These are phyloP conservation scores for Cyprinodon diabolis DNA, from an alignment of 2,797 vertebrate species.

Conservation along the genomic window DNA sequence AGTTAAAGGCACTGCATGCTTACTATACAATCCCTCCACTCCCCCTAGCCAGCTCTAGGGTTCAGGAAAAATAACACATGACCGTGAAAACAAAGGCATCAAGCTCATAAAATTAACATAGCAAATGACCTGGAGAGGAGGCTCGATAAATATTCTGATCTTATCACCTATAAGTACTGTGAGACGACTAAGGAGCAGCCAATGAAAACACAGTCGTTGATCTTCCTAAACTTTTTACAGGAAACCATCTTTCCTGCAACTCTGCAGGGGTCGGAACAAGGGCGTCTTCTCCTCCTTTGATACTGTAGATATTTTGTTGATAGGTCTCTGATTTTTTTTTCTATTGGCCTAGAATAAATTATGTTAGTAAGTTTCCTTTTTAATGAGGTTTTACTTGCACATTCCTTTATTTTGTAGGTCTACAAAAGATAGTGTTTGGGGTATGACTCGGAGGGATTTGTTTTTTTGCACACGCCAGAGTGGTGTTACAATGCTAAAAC, in stretches of 20 bases:
- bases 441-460: conserved; percentile 18
- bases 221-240: conserved; percentile 90
- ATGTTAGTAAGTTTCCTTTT: conserved; percentile 65
- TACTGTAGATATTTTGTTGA: conserved; percentile 74
- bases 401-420: conserved; percentile 65
- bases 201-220: conserved; percentile 91
- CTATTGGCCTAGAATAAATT: conserved; percentile 82
- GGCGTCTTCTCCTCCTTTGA: conserved; percentile 83
- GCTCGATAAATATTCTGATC: conserved; percentile 93
- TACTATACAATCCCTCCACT: conserved; percentile 92
- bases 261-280: conserved; percentile 88
- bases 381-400: conserved; percentile 53
- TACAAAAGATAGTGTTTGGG: conserved; percentile 55
- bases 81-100: conserved; percentile 92
- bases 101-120: conserved; percentile 98
- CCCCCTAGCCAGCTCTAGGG: conserved; percentile 82
- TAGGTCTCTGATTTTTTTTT: conserved; percentile 77
- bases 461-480: conserved; percentile 26
- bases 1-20: conserved; percentile 91
- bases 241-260: conserved; percentile 89
- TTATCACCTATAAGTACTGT: conserved; percentile 86
- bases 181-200: conserved; percentile 83
- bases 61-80: conserved; percentile 89
- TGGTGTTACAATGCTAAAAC: conserved; percentile 55
- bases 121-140: conserved; percentile 93